These are phyloP conservation scores for Monopis laevigella DNA, from an alignment of 2,888 invertebrate species.

Conservation along the genomic window DNA sequence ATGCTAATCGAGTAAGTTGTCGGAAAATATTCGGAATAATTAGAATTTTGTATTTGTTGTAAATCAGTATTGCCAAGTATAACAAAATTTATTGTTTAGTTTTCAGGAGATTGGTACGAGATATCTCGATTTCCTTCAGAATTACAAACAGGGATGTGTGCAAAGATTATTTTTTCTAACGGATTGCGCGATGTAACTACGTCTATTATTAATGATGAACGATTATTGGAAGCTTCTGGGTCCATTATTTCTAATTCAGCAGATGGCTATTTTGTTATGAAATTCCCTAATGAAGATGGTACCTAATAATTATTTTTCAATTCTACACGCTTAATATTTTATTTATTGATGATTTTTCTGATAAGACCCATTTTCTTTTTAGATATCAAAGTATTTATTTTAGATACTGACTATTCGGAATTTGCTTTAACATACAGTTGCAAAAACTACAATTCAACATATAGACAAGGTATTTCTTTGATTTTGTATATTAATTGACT, in stretches of 20 bases:
- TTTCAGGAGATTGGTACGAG: conserved; percentile 47
- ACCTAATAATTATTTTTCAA: too few relatives aligned
- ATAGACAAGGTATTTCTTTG: conserved; percentile 13
- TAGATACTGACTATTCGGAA: conserved; percentile 70
- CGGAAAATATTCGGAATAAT: neutral
- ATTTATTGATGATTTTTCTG: neutral
- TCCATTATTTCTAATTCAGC: neutral
- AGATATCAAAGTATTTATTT: conserved; percentile 46
- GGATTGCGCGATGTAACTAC: conserved; percentile 30
- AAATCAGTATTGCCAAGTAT: too few relatives aligned
- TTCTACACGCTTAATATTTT: too few relatives aligned
- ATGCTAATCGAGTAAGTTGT: conserved; percentile 29
- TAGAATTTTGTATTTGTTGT: too few relatives aligned
- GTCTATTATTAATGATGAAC: conserved; percentile 21
- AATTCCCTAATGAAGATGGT: too few relatives aligned
- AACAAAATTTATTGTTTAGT: conserved; percentile 37
- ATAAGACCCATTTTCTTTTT: neutral
- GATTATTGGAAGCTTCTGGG: conserved; percentile 24
- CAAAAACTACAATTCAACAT: conserved; percentile 42
- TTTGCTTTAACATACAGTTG: conserved; percentile 74
- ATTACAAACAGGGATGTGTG: conserved; percentile 40
- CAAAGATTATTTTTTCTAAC: conserved; percentile 19
- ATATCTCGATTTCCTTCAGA: conserved; percentile 44
- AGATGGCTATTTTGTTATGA: too few relatives aligned
- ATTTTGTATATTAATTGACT: too few relatives aligned